Evolutionary conservation across 2,888 invertebrate species (phyloP), one percentile per base, ranked within the genome.

Genomic region (Melipona bicolor): DNA sequence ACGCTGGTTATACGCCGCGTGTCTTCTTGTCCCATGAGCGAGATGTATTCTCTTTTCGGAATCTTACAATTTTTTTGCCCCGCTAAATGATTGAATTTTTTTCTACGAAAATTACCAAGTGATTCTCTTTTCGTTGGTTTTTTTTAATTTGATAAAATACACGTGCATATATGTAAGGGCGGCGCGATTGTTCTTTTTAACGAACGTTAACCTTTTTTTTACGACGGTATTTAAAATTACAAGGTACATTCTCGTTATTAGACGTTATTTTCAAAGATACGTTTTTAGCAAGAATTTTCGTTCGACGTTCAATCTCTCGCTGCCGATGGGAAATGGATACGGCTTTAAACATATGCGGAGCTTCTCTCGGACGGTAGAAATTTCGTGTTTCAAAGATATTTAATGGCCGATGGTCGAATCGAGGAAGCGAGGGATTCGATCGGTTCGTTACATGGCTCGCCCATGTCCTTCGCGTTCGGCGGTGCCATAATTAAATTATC

Each of bases 401-500:
- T 64, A 76, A 72, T 62, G 24, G 65, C 36, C 4, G 52, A 43
- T 19, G 43, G 75, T 73, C 9, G 43, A 73, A 83, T 81, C 70
- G 59, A 52, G 50, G 62, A 74, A 56, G 17, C 32, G 27, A 59
- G 67, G 70, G 76, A 68, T 80, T 74, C 21, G 70, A 80, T 79
- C 67, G 64, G 43, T 27, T 52, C 69, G 62, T 83, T 79, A 24
- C 27, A 73, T 15, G 64, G 59, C 79, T 74, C 49, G 70, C 54
- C 67, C 69, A 36, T 68, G 78, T 72, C 74, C 70, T 79, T 67
- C 78, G 43, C 67, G 79, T 85, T 77, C 79, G 72, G 64, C 62
- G 77, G 54, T 52, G 75, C 52, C 64, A 64, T 89, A 89, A 90
- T 89, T 82, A 79, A 84, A 89, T 89, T 90, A 89, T 85, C 84